phyloP scores from a whole-genome alignment of 2,888 invertebrate genomes.

The Dilophus febrilis region DNA sequence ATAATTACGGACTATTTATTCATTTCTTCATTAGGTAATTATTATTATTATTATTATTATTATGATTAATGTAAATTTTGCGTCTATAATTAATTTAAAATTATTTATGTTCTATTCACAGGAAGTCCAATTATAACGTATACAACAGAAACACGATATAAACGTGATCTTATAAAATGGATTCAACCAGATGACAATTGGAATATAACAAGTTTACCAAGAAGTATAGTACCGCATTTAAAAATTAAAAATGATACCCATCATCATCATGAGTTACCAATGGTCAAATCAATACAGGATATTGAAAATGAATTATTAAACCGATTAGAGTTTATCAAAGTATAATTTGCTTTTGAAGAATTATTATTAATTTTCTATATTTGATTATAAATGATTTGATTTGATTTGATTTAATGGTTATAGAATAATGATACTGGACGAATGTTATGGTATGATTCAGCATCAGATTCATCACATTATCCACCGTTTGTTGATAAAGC shows the following conservation, averaged over 20 bases:
- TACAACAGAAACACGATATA: no score
- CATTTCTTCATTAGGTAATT: no score
- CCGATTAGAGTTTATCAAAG: constrained; percentile 14
- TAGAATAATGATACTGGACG: constrained; percentile 23
- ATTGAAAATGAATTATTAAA: constrained; percentile 24
- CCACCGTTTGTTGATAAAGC: constrained; percentile 72
- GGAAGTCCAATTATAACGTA: no score
- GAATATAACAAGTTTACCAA: constrained; percentile 23
- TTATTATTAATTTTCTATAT: neutral
- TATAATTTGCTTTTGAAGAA: constrained; percentile 1
- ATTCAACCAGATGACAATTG: constrained; percentile 21
- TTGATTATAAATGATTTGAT: no score
- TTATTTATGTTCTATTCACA: no score
- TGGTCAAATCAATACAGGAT: constrained; percentile 10
- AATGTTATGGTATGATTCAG: constrained; percentile 55
- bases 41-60: no score
- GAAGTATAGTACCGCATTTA: constrained; percentile 27
- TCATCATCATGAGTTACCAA: constrained; percentile 19
- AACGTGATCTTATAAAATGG: neutral
- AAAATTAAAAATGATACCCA: constrained; percentile 19
- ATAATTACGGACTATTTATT: no score
- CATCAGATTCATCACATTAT: constrained; percentile 49
- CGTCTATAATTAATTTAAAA: no score
- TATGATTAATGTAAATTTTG: no score
- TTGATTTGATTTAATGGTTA: no score